Conservation (phyloP, 2,113 vertebrate species). For the Scopus umbretta region DNA sequence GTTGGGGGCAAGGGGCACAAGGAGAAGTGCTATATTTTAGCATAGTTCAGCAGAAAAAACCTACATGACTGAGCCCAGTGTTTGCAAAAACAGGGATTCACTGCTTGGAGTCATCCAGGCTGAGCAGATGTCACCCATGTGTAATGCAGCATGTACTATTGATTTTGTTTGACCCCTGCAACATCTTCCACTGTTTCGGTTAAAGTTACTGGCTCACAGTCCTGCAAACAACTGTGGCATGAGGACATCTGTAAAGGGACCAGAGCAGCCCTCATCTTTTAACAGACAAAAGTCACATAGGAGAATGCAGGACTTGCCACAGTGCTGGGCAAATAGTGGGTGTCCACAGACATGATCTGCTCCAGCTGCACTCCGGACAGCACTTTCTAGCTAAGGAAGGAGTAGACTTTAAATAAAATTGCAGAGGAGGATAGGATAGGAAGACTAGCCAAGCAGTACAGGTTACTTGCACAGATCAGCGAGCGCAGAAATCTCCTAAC, state of each 20-base stretch:
- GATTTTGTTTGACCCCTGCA: neutral
- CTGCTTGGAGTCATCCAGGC: neutral
- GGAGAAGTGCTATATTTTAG: neutral
- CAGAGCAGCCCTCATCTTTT: neutral
- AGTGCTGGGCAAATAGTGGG: neutral
- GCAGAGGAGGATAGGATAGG: neutral
- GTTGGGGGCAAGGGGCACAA: neutral
- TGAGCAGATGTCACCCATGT: neutral
- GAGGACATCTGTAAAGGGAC: neutral
- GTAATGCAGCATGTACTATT: neutral
- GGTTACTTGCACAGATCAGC: neutral
- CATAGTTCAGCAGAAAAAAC: neutral
- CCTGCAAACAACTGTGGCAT: neutral
- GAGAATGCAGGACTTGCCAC: neutral
- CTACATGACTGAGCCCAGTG: neutral
- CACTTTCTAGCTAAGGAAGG: neutral
- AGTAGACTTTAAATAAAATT: neutral
- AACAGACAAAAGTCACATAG: fast-evolving
- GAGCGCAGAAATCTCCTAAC: neutral
- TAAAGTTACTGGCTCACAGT: neutral
- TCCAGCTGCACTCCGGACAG: neutral
- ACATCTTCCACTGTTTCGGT: neutral
- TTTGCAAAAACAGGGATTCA: neutral
- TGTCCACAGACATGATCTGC: neutral
- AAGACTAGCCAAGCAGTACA: neutral